A percentile compares a stretch with the other conserved stretches of the same genome.
Evolutionary conservation across 1,140 invertebrate species (phyloP).

Genomic region (Cotesia vestalis): DNA sequence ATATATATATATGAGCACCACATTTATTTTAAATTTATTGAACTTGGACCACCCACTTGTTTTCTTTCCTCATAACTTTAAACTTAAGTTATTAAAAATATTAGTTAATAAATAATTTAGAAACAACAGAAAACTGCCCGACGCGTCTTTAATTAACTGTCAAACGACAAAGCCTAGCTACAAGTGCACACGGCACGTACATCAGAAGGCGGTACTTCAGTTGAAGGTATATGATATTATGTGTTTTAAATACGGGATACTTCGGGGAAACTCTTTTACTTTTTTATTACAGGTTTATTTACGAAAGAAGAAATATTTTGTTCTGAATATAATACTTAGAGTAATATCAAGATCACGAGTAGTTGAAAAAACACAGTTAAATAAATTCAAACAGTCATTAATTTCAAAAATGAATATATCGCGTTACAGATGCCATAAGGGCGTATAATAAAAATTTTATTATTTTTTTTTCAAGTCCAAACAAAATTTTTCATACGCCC

Average conservation of each 20-base stretch:
- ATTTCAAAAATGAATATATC: too few relatives aligned
- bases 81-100: not conserved
- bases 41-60: slow-evolving; percentile 31
- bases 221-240: not conserved
- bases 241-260: not conserved
- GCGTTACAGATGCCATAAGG: too few relatives aligned
- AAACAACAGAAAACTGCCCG: slow-evolving; percentile 26
- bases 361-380: too few relatives aligned
- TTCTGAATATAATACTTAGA: not conserved
- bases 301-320: not conserved
- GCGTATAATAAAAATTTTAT: too few relatives aligned
- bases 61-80: not conserved
- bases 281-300: not conserved
- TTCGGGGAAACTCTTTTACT: slow-evolving; percentile 5
- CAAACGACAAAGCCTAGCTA: slow-evolving; percentile 45
- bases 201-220: not conserved
- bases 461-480: too few relatives aligned
- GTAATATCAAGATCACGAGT: too few relatives aligned
- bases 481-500: too few relatives aligned
- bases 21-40: slow-evolving; percentile 1
- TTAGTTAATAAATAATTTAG: slow-evolving; percentile 23
- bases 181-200: slow-evolving; percentile 61
- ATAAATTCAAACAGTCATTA: too few relatives aligned
- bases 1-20: not conserved
- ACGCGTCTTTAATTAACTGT: slow-evolving; percentile 18